A percentile compares a stretch with the other conserved stretches of the same genome.
Evolutionary conservation across 2,888 invertebrate genomes (phyloP).

Genomic region (Lagria hirta): DNA sequence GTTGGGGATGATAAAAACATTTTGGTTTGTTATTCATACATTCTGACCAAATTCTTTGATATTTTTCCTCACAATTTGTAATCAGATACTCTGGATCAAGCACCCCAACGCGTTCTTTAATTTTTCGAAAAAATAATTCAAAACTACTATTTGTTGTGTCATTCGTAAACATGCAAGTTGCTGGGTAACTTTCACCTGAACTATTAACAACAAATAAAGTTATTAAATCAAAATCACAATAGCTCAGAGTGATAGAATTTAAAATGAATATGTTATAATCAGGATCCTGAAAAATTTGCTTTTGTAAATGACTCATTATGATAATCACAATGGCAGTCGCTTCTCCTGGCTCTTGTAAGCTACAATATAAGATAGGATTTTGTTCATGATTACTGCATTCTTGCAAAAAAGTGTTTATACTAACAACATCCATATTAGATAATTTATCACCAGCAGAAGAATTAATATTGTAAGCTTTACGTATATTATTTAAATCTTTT

Average conservation of each 20-base stretch:
- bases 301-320: conserved; percentile 18
- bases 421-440: not conserved
- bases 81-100: conserved; percentile 10
- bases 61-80: conserved; percentile 16
- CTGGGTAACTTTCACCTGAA: conserved; percentile 17
- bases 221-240: conserved; percentile 20
- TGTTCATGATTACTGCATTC: conserved; percentile 8
- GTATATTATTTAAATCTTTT: conserved; percentile 21
- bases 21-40: conserved; percentile 15
- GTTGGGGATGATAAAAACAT: conserved; percentile 14
- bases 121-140: conserved; percentile 20
- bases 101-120: conserved; percentile 8
- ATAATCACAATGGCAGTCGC: conserved; percentile 11
- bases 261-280: conserved; percentile 12
- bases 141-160: conserved; percentile 4
- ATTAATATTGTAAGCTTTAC: conserved; percentile 17
- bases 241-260: conserved; percentile 9
- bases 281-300: conserved; percentile 9
- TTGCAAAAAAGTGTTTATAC: conserved; percentile 12
- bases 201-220: conserved; percentile 18
- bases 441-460: conserved; percentile 8
- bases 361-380: conserved; percentile 18
- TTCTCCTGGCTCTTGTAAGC: conserved; percentile 4
- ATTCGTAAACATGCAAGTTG: conserved; percentile 21
- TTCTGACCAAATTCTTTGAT: conserved; percentile 16